Conservation (phyloP, 2,113 vertebrate genomes). For the Ceuthmochares aereus region DNA sequence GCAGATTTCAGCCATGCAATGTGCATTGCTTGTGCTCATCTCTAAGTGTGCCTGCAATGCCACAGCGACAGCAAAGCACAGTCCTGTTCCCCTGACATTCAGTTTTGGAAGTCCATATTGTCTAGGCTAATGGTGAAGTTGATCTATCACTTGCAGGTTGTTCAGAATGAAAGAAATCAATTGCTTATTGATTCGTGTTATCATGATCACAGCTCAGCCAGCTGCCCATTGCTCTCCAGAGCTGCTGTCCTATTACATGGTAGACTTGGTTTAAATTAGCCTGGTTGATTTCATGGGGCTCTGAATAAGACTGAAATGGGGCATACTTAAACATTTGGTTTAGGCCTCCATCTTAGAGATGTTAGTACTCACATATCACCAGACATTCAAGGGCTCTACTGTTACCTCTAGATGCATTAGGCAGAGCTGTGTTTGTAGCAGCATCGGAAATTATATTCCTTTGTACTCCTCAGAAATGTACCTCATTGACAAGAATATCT, state of each 20-base stretch:
- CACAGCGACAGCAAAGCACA: background rate
- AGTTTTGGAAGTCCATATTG: background rate
- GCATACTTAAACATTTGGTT: background rate
- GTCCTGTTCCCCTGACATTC: background rate
- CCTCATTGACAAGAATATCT: background rate
- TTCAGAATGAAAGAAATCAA: slow-evolving; percentile 40
- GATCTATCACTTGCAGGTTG: slow-evolving; percentile 9
- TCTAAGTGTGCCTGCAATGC: background rate
- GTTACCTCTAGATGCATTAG: background rate
- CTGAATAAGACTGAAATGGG: background rate
- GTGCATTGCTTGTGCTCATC: background rate
- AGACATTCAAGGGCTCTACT: background rate
- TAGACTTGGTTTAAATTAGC: background rate
- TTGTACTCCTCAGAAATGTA: background rate
- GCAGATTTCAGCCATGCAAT: background rate
- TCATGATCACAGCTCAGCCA: background rate
- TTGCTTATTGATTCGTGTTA: slow-evolving; percentile 35
- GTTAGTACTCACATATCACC: fast-evolving
- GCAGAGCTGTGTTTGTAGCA: background rate
- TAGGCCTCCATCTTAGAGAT: background rate
- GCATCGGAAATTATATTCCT: background rate
- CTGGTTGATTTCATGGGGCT: background rate
- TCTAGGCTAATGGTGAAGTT: background rate
- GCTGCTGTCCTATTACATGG: background rate
- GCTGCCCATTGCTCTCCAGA: fast-evolving